Conservation (phyloP, 2,113 vertebrate genomes). For the Heloderma charlesbogerti region DNA sequence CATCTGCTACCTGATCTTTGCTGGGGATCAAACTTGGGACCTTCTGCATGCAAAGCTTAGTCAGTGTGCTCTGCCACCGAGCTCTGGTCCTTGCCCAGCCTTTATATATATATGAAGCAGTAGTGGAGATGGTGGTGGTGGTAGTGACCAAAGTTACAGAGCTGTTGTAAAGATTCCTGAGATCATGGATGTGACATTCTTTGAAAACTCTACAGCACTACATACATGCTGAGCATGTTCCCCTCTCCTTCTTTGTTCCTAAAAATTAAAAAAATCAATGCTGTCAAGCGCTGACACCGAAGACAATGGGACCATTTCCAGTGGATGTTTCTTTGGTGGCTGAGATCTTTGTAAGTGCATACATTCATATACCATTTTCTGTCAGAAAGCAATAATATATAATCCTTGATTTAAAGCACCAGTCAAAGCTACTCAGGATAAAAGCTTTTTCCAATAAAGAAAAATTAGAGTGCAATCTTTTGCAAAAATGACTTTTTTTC, state of each 20-base stretch:
- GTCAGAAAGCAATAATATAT: conserved; percentile 29
- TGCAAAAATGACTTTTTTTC: background rate
- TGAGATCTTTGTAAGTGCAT: background rate
- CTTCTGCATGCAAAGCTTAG: too few species aligned
- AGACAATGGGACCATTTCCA: conserved; percentile 15
- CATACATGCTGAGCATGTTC: background rate
- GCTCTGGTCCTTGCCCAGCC: background rate
- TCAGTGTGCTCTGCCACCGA: too few species aligned
- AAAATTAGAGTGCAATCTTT: conserved; percentile 9
- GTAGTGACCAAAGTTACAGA: background rate
- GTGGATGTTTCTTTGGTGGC: background rate
- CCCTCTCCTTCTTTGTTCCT: background rate
- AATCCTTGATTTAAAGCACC: conserved; percentile 35
- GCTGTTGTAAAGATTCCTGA: background rate
- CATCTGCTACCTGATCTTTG: too few species aligned
- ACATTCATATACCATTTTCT: background rate
- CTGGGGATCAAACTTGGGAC: too few species aligned
- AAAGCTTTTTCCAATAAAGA: conserved; percentile 46
- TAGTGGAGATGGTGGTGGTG: background rate
- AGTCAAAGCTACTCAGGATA: conserved; percentile 23
- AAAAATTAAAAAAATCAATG: background rate
- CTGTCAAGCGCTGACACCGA: background rate
- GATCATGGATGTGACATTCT: background rate
- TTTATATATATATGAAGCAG: background rate
- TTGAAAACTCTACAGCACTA: background rate